Evolutionary conservation across 2,888 invertebrate genomes (phyloP).

Genomic region (Acanthopleura granulata): DNA sequence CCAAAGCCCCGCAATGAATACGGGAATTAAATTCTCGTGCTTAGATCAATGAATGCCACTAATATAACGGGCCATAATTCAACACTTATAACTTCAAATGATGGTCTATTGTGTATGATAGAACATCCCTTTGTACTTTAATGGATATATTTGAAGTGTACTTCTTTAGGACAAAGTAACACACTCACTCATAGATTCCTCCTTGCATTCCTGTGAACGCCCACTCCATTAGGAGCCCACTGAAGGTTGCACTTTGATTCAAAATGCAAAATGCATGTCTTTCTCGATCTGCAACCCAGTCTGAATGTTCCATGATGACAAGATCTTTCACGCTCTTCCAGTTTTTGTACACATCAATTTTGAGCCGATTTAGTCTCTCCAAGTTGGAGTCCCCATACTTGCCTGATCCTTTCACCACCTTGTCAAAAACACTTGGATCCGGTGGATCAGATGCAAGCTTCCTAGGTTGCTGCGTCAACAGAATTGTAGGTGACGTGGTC

Average conservation of each 20-base stretch:
- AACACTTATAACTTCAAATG: too few species aligned
- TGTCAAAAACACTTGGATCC: constrained; percentile 40
- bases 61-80: too few species aligned
- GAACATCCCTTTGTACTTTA: too few species aligned
- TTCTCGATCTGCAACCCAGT: constrained; percentile 49
- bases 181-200: background rate
- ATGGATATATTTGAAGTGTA: too few species aligned
- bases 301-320: constrained; percentile 49
- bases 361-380: constrained; percentile 34
- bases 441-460: constrained; percentile 37
- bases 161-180: background rate
- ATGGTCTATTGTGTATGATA: too few species aligned
- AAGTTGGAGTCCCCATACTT: constrained; percentile 47
- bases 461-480: constrained; percentile 38
- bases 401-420: constrained; percentile 43
- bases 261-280: constrained; percentile 53
- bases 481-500: constrained; percentile 33
- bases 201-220: constrained; percentile 27
- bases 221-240: constrained; percentile 54
- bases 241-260: constrained; percentile 46
- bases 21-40: too few species aligned
- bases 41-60: too few species aligned
- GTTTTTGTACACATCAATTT: constrained; percentile 27
- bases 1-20: too few species aligned
- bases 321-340: constrained; percentile 32